phyloP scores from a whole-genome alignment of 35 echinoderm and acorn worm genomes.

The Strongylocentrotus purpuratus region DNA sequence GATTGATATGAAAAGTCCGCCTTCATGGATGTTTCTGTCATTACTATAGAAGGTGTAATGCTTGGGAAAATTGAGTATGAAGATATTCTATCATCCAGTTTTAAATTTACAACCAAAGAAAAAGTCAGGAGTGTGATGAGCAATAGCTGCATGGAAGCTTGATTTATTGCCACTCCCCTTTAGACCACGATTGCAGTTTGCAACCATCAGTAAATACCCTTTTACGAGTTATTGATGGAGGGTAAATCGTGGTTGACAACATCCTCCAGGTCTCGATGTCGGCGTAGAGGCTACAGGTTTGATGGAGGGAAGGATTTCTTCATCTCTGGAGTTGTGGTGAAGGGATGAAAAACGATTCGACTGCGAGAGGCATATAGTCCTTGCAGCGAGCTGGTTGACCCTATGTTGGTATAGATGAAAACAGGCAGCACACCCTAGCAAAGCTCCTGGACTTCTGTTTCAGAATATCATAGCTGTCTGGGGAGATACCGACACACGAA shows the following conservation, averaged over 20 bases:
- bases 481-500: no score
- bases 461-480: no score
- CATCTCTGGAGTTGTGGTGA: not conserved
- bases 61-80: conserved; percentile 39
- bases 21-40: conserved; percentile 40
- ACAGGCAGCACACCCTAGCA: no score
- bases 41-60: conserved; percentile 1
- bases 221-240: not conserved
- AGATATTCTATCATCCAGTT: conserved; percentile 22
- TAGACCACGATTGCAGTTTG: conserved; percentile 18
- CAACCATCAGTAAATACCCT: not conserved
- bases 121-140: conserved; percentile 13
- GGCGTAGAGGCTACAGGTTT: not conserved
- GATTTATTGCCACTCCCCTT: not conserved
- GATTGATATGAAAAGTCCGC: conserved; percentile 42
- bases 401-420: no score
- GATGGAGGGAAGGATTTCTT: not conserved
- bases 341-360: not conserved
- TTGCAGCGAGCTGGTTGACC: no score
- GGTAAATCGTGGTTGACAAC: not conserved
- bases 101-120: conserved; percentile 27
- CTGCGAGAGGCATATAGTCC: no score
- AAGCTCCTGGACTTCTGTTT: no score
- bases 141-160: not conserved
- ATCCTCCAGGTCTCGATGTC: not conserved